Base-by-base conservation (phyloP, 2,797 vertebrate genomes). In the Typhlichthys subterraneus region DNA sequence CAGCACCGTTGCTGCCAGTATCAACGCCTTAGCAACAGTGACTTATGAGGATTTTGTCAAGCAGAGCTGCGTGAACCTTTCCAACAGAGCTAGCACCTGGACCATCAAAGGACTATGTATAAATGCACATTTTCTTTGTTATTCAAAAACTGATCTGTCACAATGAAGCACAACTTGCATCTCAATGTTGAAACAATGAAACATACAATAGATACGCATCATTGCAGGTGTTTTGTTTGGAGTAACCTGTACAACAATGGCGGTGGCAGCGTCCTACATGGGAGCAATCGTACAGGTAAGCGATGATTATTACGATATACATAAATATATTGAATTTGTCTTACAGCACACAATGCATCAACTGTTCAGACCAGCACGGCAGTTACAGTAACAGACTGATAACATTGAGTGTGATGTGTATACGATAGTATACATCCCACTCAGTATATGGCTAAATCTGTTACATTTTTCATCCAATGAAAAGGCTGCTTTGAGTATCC, bases 51-150 rank as follows among this genome's bases (percentile, higher is more conserved):
- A 96, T 69, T 84, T 95, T 79, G 89, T 95, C 70, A 94, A 89
- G 84, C 87, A 82, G 70, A 76, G 76, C 59, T 93, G 92, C 57
- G 85, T 85, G 61, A 83, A 86, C 33, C 64, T 94, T 46, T 94
- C 94, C 0, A 90, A 92, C 63, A 89, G 58, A 69, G 77, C 71
- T n/a, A 87, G 88, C 77, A 92, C 90, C 0, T 94, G 93, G 94
- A 93, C 89, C 85, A 95, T 93, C 87, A 95, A 96, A 92, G 91
- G 88, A 47, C 90, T 96, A 59, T 96, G 93, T 94, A 92, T 94
- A 92, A 91, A 90, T 3, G 23, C 15, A 31, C 8, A 19, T 51
- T n/a, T 9, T 48, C 48, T 46, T 45, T 17, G 47, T 47, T 72
- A 63, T 50, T 51, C 7, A 58, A 45, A 59, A 23, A 14, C 13